Evolutionary conservation across 2,113 vertebrate genomes (phyloP).

Genomic region (Athene cunicularia): DNA sequence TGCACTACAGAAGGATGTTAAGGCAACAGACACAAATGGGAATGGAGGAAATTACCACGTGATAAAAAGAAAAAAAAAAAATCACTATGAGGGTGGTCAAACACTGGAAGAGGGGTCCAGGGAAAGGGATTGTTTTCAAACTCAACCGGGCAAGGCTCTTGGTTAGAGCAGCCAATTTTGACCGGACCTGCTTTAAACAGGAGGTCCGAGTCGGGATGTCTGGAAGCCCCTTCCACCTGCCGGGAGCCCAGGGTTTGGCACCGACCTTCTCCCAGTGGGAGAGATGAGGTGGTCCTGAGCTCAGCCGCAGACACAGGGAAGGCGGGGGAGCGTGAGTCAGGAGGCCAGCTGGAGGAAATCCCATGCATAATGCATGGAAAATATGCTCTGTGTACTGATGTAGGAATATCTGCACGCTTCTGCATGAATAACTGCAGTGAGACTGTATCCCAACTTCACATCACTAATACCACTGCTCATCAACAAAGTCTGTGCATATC

Average conservation of each 20-base stretch:
- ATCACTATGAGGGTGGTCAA: background rate
- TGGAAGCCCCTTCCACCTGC: background rate
- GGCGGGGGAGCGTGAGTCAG: background rate
- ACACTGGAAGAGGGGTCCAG: background rate
- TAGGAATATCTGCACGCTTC: background rate
- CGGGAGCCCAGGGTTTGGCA: background rate
- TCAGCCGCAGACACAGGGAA: constrained; percentile 9
- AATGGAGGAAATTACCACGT: background rate
- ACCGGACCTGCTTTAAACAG: background rate
- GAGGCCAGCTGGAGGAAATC: constrained; percentile 54
- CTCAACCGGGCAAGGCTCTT: background rate
- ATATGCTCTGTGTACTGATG: background rate
- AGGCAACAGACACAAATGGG: background rate
- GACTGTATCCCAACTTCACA: background rate
- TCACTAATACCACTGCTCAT: background rate
- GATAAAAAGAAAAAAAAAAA: background rate
- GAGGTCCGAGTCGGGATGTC: background rate
- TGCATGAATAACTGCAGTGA: background rate
- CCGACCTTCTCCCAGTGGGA: background rate
- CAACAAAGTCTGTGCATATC: background rate
- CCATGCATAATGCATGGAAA: constrained; percentile 24
- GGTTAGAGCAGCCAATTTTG: background rate
- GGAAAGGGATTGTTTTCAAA: background rate
- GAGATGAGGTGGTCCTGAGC: background rate
- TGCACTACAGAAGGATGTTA: background rate